Percentiles rank a stretch among this genome's conserved stretches.
These are phyloP conservation scores for Lucinisca nassula DNA, from an alignment of 2,888 invertebrate genomes.

Conservation along the genomic window DNA sequence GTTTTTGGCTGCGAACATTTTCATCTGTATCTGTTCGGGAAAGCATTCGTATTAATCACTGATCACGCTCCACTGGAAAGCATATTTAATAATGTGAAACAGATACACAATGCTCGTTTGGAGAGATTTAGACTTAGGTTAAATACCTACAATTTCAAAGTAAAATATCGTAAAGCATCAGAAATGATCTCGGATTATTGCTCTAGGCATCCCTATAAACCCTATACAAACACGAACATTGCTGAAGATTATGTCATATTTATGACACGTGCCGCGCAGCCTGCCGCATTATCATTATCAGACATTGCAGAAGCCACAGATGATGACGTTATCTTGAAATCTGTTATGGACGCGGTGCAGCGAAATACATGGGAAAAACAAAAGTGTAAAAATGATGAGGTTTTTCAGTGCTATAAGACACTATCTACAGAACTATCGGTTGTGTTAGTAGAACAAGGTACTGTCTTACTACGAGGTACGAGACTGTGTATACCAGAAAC, in stretches of 20 bases:
- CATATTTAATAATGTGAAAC: conserved; percentile 74
- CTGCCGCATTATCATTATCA: conserved; percentile 46
- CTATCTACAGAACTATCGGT: too few relatives aligned
- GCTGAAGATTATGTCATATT: too few relatives aligned
- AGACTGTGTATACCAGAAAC: too few relatives aligned
- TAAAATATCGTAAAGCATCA: conserved; percentile 63
- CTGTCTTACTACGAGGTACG: conserved; percentile 12
- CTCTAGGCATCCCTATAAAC: conserved; percentile 60
- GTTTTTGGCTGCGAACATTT: conserved; percentile 77
- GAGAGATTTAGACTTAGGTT: conserved; percentile 63
- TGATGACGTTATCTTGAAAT: not conserved
- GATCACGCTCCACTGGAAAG: conserved; percentile 77
- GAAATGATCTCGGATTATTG: conserved; percentile 72
- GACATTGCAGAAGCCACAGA: conserved; percentile 30
- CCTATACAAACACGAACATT: too few relatives aligned
- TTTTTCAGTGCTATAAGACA: too few relatives aligned
- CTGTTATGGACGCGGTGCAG: not conserved
- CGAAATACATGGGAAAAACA: too few relatives aligned
- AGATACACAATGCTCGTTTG: conserved; percentile 65
- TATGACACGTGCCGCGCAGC: conserved; percentile 20
- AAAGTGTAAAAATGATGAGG: too few relatives aligned
- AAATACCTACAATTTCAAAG: conserved; percentile 55
- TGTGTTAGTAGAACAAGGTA: not conserved
- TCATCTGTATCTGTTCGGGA: conserved; percentile 74
- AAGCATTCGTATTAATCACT: conserved; percentile 69